A percentile compares a stretch with the other conserved stretches of the same genome.
These are phyloP conservation scores for Pterophyllum scalare DNA, from an alignment of 2,113 vertebrate species.

Conservation along the genomic window DNA sequence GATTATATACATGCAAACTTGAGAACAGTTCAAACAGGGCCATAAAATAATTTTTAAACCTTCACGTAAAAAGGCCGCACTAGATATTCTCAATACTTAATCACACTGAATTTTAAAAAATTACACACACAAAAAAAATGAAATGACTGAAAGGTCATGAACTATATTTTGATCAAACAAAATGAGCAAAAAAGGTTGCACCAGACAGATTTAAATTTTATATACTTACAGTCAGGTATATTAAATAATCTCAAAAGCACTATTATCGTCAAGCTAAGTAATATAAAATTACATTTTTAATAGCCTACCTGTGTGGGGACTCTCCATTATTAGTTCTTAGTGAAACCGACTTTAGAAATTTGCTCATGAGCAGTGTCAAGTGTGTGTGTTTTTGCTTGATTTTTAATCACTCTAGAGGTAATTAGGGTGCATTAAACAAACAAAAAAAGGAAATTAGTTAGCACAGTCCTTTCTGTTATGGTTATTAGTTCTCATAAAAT, in stretches of 20 bases:
- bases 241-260: not conserved
- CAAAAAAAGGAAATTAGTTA: not conserved
- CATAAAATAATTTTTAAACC: not conserved
- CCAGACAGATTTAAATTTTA: not conserved
- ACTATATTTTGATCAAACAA: not conserved
- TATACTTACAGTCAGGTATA: not conserved
- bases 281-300: not conserved
- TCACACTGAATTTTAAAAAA: not conserved
- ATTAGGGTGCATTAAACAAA: not conserved
- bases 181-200: not conserved
- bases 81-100: not conserved
- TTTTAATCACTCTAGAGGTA: not conserved
- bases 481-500: slow-evolving; percentile 8
- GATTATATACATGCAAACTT: too few species aligned
- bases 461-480: not conserved
- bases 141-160: not conserved
- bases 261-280: not conserved
- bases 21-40: not conserved
- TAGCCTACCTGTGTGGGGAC: not conserved
- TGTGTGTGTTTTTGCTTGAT: not conserved
- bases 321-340: not conserved
- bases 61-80: not conserved
- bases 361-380: not conserved
- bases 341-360: not conserved
- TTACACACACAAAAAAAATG: too few species aligned